A percentile compares a stretch with the other conserved stretches of the same genome.
Evolutionary conservation across 2,113 vertebrate species (phyloP).

Genomic region (Ornithorhynchus anatinus): DNA sequence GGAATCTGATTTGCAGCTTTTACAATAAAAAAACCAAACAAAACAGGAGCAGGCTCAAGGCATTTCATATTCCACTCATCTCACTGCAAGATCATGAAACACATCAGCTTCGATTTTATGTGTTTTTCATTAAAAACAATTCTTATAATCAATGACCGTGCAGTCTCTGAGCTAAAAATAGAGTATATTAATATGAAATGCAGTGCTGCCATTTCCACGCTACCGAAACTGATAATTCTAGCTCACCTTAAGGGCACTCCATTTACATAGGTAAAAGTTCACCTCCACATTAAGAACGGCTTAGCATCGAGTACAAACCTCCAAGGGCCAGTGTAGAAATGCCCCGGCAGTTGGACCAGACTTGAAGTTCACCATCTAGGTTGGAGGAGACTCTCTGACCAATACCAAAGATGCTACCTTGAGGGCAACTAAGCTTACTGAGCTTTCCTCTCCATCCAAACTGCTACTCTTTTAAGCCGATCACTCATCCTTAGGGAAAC

Average conservation of each 20-base stretch:
- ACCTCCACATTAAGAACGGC: not conserved
- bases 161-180: slow-evolving; percentile 1
- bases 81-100: not conserved
- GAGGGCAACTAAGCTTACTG: too few species aligned
- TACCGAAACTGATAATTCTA: not conserved
- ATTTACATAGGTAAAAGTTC: not conserved
- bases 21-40: not conserved
- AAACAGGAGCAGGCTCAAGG: not conserved
- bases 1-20: not conserved
- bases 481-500: too few species aligned
- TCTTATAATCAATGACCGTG: not conserved
- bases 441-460: too few species aligned
- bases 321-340: not conserved
- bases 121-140: slow-evolving; percentile 1
- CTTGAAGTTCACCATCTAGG: not conserved
- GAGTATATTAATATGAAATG: slow-evolving; percentile 13
- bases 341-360: not conserved
- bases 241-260: not conserved
- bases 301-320: not conserved
- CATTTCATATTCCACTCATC: not conserved
- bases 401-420: not conserved
- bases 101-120: not conserved
- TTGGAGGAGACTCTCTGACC: not conserved
- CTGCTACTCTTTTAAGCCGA: too few species aligned
- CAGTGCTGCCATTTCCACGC: not conserved